Percentiles rank a stretch among this genome's conserved stretches.
Conservation (phyloP, 2,113 vertebrate species). For the Neopipo cinnamomea region DNA sequence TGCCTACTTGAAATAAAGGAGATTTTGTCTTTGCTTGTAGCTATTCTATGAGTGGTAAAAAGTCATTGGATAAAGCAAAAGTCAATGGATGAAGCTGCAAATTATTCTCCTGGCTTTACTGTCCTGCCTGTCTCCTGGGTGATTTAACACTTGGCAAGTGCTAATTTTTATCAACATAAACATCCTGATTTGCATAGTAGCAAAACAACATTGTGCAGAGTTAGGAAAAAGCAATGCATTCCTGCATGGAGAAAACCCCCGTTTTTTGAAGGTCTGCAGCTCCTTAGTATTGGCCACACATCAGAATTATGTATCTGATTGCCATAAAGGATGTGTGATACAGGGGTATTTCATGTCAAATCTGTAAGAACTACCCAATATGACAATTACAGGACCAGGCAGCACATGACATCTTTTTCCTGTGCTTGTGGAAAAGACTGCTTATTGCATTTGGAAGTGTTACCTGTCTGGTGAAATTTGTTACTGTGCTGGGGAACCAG, state of each 20-base stretch:
- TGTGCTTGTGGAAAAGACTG: not conserved
- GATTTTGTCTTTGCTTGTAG: not conserved
- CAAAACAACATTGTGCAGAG: not conserved
- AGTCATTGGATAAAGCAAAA: not conserved
- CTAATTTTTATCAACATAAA: not conserved
- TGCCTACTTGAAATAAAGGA: not conserved
- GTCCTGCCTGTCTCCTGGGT: not conserved
- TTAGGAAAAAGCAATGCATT: not conserved
- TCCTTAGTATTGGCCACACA: not conserved
- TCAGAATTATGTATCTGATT: not conserved
- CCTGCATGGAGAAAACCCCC: too few relatives aligned
- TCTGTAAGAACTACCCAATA: not conserved
- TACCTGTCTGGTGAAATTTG: not conserved
- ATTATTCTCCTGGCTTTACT: not conserved
- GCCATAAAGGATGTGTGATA: not conserved
- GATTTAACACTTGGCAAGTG: not conserved
- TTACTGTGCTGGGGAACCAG: not conserved
- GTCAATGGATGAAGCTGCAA: not conserved
- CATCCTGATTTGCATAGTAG: not conserved
- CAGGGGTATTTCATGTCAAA: not conserved
- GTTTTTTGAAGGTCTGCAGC: not conserved
- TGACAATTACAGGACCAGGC: not conserved
- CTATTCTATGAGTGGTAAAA: not conserved
- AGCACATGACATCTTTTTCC: not conserved
- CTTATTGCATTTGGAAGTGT: not conserved